Evolutionary conservation across 2,797 vertebrate genomes (phyloP), one percentile per base, ranked within the genome.

Genomic region (Meda fulgida): DNA sequence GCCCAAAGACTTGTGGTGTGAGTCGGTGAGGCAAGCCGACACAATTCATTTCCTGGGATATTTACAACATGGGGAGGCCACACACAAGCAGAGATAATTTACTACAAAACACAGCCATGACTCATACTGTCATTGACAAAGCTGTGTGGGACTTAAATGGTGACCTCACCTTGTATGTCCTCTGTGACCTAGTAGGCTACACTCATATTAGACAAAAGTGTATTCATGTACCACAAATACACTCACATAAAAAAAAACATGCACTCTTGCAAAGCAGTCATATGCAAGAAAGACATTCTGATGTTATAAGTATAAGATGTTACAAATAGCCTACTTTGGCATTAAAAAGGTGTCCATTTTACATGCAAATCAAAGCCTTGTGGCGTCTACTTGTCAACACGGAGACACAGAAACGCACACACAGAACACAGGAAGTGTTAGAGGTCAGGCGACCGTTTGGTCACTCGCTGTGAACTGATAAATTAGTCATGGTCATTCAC

Each of bases 401-500:
- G 23, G 66, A 75, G 80, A 84, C 14, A 76, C 53, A 77, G 13
- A 60, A 60, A 71, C 72, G 7, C 66, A 88, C 77, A 76, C 6
- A 34, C 70, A 84, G 80, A 85, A 83, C 36, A 51, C 86, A 88
- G 88, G 90, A 91, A 86, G 71, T 46, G 26, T 75, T 43, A 70
- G 58, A 80, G 87, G 88, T 85, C 87, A 81, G 36, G 58, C 75
- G 77, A 77, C 86, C 88, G 81, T 70, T 71, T 86, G 88, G 89
- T 88, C 90, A 90, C 80, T 91, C 80, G 80, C 89, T 67, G 70
- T 58, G 63, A 88, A 84, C 87, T 83, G 79, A 77, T 88, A 84
- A 76, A 72, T 73, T 78, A 76, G 73, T 23, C 79, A 48, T 73
- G 87, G 86, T 86, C 87, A 73, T 86, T 88, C 75, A 86, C 87